phyloP scores from a whole-genome alignment of 2,797 vertebrate species.

The Alexandromys oeconomus region DNA sequence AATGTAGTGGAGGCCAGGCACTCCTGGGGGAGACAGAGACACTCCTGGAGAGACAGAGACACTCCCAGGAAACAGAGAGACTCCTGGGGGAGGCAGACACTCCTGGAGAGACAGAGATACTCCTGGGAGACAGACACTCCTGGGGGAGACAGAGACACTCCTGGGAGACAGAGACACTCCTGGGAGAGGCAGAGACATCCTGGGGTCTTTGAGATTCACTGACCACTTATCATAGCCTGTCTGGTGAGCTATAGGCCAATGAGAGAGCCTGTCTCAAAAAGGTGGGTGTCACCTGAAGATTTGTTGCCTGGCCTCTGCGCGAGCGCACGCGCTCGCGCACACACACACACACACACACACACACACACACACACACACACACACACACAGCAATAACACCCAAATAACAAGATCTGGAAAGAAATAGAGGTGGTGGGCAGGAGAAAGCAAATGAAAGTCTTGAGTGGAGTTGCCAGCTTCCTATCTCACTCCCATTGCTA shows the following conservation, averaged over 20 bases:
- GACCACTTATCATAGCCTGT: neutral
- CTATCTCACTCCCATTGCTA: neutral
- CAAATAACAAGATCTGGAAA: constrained; percentile 11
- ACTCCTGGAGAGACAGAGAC: neutral
- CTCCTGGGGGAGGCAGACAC: too few relatives aligned
- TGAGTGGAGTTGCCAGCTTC: neutral
- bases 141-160: too few relatives aligned
- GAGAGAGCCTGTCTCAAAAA: neutral
- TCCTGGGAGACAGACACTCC: too few relatives aligned
- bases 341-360: too few relatives aligned
- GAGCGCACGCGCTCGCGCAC: neutral
- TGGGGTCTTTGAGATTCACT: neutral
- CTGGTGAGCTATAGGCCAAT: neutral
- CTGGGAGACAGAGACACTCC: neutral
- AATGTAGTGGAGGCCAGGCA: too few relatives aligned
- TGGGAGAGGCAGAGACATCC: too few relatives aligned
- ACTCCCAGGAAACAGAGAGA: too few relatives aligned
- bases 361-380: neutral
- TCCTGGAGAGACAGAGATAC: too few relatives aligned
- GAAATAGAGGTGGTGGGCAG: too few relatives aligned
- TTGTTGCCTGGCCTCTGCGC: neutral
- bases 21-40: too few relatives aligned
- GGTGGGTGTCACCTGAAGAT: neutral
- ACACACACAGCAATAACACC: neutral
- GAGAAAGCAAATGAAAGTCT: neutral